Conservation (phyloP, 2,888 invertebrate species). For the Embidobia sp. region DNA sequence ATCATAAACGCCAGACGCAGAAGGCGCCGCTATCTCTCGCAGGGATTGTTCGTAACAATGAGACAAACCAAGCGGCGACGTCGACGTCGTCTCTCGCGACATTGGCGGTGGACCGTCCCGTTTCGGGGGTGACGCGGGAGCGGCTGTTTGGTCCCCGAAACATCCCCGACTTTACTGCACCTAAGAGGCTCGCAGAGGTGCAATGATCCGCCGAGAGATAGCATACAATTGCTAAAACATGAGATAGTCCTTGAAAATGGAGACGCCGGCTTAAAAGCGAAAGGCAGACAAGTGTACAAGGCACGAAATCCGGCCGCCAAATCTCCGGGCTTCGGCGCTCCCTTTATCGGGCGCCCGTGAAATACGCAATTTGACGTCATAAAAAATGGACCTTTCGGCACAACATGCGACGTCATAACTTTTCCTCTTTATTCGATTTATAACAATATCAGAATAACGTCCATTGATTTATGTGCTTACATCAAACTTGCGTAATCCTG, state of each 20-base stretch:
- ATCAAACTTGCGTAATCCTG: slow-evolving; percentile 76
- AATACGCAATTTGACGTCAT: slow-evolving; percentile 36
- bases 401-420: slow-evolving; percentile 37
- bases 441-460: slow-evolving; percentile 51
- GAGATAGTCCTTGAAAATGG: slow-evolving; percentile 64
- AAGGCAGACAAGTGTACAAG: slow-evolving; percentile 36
- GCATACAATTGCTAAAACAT: slow-evolving; percentile 75
- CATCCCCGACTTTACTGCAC: slow-evolving; percentile 74
- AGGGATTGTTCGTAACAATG: slow-evolving; percentile 77
- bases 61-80: slow-evolving; percentile 72
- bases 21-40: slow-evolving; percentile 70
- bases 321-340: slow-evolving; percentile 24
- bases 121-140: slow-evolving; percentile 46
- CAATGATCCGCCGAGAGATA: slow-evolving; percentile 75
- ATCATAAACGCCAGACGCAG: slow-evolving; percentile 78
- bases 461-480: slow-evolving; percentile 58
- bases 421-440: slow-evolving; percentile 53
- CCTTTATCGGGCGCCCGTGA: slow-evolving; percentile 31
- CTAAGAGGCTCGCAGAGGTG: slow-evolving; percentile 77
- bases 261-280: slow-evolving; percentile 45
- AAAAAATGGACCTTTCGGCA: slow-evolving; percentile 37
- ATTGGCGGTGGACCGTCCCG: slow-evolving; percentile 41
- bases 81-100: slow-evolving; percentile 42
- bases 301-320: slow-evolving; percentile 47
- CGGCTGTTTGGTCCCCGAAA: slow-evolving; percentile 52